These are phyloP conservation scores for Diplogasteroides magnus DNA, from an alignment of 1,140 invertebrate genomes.

Conservation along the genomic window DNA sequence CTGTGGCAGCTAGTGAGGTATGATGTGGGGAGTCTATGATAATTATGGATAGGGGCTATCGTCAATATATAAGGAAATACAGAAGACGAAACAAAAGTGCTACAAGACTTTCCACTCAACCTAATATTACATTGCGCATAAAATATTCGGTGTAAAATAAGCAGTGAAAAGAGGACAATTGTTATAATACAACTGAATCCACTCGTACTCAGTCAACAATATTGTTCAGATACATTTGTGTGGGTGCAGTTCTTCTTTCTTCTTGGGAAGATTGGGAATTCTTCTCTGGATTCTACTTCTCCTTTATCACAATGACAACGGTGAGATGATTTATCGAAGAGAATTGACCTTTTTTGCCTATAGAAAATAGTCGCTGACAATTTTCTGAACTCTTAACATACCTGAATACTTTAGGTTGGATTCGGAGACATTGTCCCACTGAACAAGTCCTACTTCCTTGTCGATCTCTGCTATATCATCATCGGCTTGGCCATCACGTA, in stretches of 20 bases:
- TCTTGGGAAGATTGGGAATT: constrained; percentile 50
- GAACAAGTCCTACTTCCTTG: constrained; percentile 49
- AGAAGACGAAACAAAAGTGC: too few species aligned
- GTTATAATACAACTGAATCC: too few species aligned
- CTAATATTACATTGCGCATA: too few species aligned
- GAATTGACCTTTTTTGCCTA: neutral
- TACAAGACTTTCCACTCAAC: too few species aligned
- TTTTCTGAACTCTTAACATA: neutral
- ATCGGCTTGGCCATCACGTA: constrained; percentile 52
- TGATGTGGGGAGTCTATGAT: too few species aligned
- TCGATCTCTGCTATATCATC: constrained; percentile 55
- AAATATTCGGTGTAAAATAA: too few species aligned
- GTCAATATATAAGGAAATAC: too few species aligned
- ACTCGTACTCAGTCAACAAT: too few species aligned
- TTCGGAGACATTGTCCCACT: constrained; percentile 53
- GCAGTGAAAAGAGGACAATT: too few species aligned
- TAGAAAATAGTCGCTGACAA: neutral
- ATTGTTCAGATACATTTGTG: constrained; percentile 44
- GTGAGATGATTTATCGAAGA: constrained; percentile 28
- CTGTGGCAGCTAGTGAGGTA: too few species aligned
- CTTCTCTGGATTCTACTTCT: constrained; percentile 52
- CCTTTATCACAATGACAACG: constrained; percentile 55
- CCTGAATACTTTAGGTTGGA: constrained; percentile 39
- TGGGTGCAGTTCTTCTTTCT: constrained; percentile 50
- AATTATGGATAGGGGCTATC: too few species aligned